Evolutionary conservation across 2,888 invertebrate species (phyloP).

Genomic region (Allacma fusca): DNA sequence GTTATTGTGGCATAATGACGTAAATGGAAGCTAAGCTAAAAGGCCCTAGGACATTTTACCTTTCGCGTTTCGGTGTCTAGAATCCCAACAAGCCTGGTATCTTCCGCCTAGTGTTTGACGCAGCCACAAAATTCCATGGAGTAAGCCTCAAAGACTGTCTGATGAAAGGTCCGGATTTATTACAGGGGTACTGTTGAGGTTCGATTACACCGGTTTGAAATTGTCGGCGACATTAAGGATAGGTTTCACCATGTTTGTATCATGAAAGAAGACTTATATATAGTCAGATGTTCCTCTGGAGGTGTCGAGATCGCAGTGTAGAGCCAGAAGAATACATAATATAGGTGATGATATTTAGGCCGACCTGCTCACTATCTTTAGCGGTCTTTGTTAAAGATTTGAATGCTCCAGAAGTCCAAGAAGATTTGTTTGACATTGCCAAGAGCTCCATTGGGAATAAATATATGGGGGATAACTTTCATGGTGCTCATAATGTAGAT

Average conservation of each 20-base stretch:
- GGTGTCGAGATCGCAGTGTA: background rate
- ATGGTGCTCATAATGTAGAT: no score
- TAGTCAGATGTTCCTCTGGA: constrained; percentile 1
- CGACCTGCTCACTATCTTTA: constrained; percentile 29
- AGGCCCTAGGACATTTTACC: background rate
- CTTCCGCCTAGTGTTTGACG: constrained; percentile 49
- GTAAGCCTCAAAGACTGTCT: constrained; percentile 35
- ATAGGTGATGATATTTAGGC: constrained; percentile 27
- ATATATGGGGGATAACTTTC: no score
- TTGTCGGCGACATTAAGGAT: no score
- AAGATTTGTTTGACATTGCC: background rate
- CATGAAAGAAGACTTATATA: background rate
- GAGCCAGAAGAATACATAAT: background rate
- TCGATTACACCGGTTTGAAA: constrained; percentile 21
- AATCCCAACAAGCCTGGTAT: constrained; percentile 50
- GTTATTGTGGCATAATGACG: constrained; percentile 22
- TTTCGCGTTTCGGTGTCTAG: constrained; percentile 31
- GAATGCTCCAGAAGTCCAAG: constrained; percentile 5
- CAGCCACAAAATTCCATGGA: constrained; percentile 27
- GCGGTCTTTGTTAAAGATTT: constrained; percentile 25
- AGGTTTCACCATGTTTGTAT: no score
- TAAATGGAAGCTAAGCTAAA: background rate
- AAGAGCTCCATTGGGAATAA: background rate
- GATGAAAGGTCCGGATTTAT: no score
- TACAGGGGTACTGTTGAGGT: constrained; percentile 33